Evolutionary conservation across 2,113 vertebrate species (phyloP), one percentile per base, ranked within the genome.

Genomic region (Emydura subglobosa): DNA sequence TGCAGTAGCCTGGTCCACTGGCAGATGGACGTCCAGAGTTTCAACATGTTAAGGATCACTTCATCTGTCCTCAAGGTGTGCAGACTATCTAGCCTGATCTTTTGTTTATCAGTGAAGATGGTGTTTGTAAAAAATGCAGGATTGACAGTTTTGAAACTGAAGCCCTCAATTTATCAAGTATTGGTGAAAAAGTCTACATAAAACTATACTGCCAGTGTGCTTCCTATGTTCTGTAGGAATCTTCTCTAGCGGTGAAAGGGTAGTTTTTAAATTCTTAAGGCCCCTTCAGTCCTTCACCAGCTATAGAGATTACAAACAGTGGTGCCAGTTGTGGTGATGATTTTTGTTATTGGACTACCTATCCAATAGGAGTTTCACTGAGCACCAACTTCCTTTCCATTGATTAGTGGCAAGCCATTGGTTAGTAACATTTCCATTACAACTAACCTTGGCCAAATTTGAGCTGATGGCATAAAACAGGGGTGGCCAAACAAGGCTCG

Each of bases 71-170:
- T 59, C 27, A 7, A 1, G 78, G 39, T 79, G 24, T 76, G 7
- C 79, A 82, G 51, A 27, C 50, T 50, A 51, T 65, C 22, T 8
- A 1, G 4, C 53, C 50, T 47, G 39, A n/a, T 21, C 34, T 86
- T 76, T 47, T 83, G 12, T 76, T 90, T 89, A 83, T 86, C 81
- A 51, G 68, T 50, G 78, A 94, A 13, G 10, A 89, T 89, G 61
- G 6, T 74, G 6, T 49, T 79, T 88, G 4, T 2, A n/a, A 86
- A 91, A 91, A 25, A 5, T 90, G 27, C 9, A 21, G 78, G 22
- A 87, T 94, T 94, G 25, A 94, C 81, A 96, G 17, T 53, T 44
- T 50, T 88, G 49, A 88, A 92, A 53, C 78, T 51, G 82, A 91
- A 72, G 6, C 29, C 78, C 7, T 25, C 4, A 88, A 80, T 91